Percentiles rank a stretch among this genome's conserved stretches.
Evolutionary conservation across 2,113 vertebrate genomes (phyloP).

Genomic region (Tachysurus vachellii): DNA sequence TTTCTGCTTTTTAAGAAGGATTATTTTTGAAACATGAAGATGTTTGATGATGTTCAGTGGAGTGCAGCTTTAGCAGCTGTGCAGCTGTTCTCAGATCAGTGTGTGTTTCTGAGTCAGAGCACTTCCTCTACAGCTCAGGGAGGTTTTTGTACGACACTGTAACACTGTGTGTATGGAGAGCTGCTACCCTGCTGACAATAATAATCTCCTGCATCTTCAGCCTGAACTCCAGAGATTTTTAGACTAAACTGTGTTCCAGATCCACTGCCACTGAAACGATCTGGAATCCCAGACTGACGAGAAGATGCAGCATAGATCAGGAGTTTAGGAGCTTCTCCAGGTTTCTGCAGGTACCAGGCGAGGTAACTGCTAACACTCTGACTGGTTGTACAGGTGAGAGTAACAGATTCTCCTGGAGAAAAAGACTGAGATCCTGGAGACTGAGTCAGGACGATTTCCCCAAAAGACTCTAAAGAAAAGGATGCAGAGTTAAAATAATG

Average conservation of each 20-base stretch:
- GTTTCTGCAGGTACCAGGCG: not conserved
- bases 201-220: slow-evolving; percentile 22
- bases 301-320: fast-evolving
- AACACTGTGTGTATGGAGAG: not conserved
- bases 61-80: not conserved
- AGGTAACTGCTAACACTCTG: not conserved
- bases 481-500: not conserved
- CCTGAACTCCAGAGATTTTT: not conserved
- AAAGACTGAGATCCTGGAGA: slow-evolving; percentile 41
- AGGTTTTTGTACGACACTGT: slow-evolving; percentile 5
- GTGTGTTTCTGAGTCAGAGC: not conserved
- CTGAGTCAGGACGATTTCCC: slow-evolving; percentile 57
- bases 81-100: slow-evolving; percentile 9
- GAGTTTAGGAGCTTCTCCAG: slow-evolving; percentile 13
- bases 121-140: slow-evolving; percentile 8
- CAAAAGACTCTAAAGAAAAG: slow-evolving; percentile 20
- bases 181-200: not conserved
- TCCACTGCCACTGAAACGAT: slow-evolving; percentile 4
- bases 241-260: not conserved
- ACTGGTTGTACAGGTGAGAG: slow-evolving; percentile 20
- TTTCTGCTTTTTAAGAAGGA: not conserved
- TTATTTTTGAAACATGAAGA: not conserved
- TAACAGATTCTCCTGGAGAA: slow-evolving; percentile 44
- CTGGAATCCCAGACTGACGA: not conserved
- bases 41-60: not conserved